Evolutionary conservation across 2,888 invertebrate genomes (phyloP), one percentile per base, ranked within the genome.

Genomic region (Napeogenes sylphis): DNA sequence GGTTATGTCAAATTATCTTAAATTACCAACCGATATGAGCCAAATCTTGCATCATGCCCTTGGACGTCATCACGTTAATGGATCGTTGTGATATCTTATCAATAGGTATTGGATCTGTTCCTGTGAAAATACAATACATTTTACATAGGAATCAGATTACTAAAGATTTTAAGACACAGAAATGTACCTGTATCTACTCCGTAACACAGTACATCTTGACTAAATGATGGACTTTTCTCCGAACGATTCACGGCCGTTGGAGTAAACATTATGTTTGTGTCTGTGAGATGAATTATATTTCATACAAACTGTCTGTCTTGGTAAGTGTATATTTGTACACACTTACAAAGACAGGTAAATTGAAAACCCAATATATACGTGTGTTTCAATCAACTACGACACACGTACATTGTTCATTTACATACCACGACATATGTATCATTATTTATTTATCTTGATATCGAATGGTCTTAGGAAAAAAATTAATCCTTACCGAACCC

Each of bases 21-120:
- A 4, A 30, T 5, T 51, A 51, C 30, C 8, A 3, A 65, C 65
- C 65, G 53, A 47, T 62, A 55, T 62, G 46, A 38, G 14, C 8
- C 8, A 59, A 38, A 54, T 53, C 59, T 45, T 56, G 59, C 2
- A 59, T n/a, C 3, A 59, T 57, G 12, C 42, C 59, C n/a, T 42
- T 57, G 2, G 65, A 62, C 4, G 65, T 65, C 65, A 65, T 65
- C 32, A 62, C 33, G 13, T 59, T 59, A 21, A 62, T 45, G 3
- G 65, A 65, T 4, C 55, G 59, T 21, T 59, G 62, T 42, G 64
- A 54, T 42, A 13, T 33, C n/a, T 47, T 54, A 32, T 56, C 14
- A 30, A 57, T 38, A 2, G 42, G 35, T 21, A 57, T 53, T 2
- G 56, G n/a, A n/a, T 59, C 58, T n/a, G 61, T 59, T 13, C 35